Conservation (phyloP, 2,113 vertebrate genomes). For the Chlamydotis undulata region DNA sequence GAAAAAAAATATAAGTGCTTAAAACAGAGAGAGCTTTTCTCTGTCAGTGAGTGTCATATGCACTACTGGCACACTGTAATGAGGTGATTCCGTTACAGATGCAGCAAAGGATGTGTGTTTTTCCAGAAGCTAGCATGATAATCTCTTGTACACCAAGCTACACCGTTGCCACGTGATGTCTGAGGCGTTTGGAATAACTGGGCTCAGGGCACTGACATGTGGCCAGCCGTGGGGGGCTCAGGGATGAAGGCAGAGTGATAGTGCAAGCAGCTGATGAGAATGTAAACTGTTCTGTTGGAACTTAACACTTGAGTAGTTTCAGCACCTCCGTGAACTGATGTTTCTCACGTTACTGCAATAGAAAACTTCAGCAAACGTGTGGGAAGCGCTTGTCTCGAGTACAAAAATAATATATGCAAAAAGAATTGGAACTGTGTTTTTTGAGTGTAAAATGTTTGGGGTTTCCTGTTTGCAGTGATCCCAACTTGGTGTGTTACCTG, state of each 20-base stretch:
- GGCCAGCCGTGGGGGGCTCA: not conserved
- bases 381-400: not conserved
- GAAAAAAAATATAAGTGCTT: not conserved
- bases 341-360: not conserved
- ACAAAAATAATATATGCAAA: not conserved
- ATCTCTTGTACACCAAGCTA: not conserved
- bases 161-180: fast-evolving
- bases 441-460: not conserved
- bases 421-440: not conserved
- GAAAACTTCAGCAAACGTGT: not conserved
- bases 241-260: not conserved
- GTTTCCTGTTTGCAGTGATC: not conserved
- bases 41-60: not conserved
- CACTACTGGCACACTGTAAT: not conserved
- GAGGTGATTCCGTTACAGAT: not conserved
- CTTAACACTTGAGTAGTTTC: not conserved
- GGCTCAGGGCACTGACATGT: not conserved
- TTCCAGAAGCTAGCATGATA: not conserved
- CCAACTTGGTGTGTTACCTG: not conserved
- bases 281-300: not conserved
- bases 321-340: not conserved
- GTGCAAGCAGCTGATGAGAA: not conserved
- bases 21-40: not conserved
- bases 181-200: not conserved
- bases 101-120: not conserved